Evolutionary conservation across 2,113 vertebrate genomes (phyloP), one percentile per base, ranked within the genome.

Genomic region (Myanophis thanlyinensis): DNA sequence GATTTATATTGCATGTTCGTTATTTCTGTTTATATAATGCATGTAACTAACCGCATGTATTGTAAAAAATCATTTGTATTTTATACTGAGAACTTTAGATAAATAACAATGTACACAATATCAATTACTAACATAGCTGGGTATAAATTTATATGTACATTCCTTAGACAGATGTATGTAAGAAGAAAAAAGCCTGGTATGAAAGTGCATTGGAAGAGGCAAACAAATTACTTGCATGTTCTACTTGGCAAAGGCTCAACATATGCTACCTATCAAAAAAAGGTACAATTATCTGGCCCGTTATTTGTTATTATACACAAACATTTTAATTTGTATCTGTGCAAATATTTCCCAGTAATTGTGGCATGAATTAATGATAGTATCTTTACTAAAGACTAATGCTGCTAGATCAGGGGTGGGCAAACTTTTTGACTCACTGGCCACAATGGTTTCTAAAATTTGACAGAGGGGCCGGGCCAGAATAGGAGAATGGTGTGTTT

Each of bases 161-260:
- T 91, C 59, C 62, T 6, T 90, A 98, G 97, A 91, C 94, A 87
- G 95, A 46, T 95, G 73, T 89, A 80, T 94, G 94, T 92, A 96
- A 89, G 44, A 92, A 53, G 23, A 93, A 87, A 88, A 95, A 91
- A 93, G 96, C 92, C 85, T 96, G 96, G 92, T 95, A 97, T 95
- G 51, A 86, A 92, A 96, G 96, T 94, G 95, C 97, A 54, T 90
- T 97, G 13, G 94, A 97, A 90, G 96, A 98, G 94, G 95, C 96
- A 27, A 35, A 51, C 67, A 80, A 91, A 20, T 93, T 97, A 85
- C 93, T 91, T 84, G 86, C 91, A 88, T 90, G 87, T 92, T 73
- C 95, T 89, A 54, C 85, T 95, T 94, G 97, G 73, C 96, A 98
- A 94, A 97, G 97, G 89, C 93, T 97, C 0, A 91, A 96, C 52